phyloP scores from a whole-genome alignment of 2,797 vertebrate genomes.

The Leptoclinus maculatus region DNA sequence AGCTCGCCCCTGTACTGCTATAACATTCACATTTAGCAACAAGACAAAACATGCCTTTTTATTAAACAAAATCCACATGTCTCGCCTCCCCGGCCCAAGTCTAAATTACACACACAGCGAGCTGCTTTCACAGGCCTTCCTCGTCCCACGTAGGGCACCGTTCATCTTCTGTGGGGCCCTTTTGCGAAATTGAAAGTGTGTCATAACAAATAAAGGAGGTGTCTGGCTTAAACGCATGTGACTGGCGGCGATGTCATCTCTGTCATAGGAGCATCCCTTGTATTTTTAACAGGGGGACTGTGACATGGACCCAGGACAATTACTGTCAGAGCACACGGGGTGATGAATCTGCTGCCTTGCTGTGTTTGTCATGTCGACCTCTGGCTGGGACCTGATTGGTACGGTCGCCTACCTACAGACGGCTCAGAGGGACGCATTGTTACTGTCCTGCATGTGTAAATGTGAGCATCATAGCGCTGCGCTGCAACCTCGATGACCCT shows the following conservation, averaged over 20 bases:
- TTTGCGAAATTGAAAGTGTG: conserved; percentile 80
- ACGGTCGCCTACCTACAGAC: conserved; percentile 33
- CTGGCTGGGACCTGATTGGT: conserved; percentile 66
- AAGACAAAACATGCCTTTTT: conserved; percentile 60
- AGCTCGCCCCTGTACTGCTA: conserved; percentile 60
- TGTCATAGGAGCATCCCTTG: conserved; percentile 67
- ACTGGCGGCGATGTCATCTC: conserved; percentile 67
- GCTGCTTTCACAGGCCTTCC: conserved; percentile 29
- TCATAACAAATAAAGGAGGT: conserved; percentile 77
- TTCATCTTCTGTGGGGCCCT: conserved; percentile 61
- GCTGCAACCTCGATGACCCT: neutral
- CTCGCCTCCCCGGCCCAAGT: conserved; percentile 27
- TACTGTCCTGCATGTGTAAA: conserved; percentile 44
- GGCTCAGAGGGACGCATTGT: conserved; percentile 29
- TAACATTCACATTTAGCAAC: conserved; percentile 67
- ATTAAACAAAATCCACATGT: conserved; percentile 57
- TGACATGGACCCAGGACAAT: conserved; percentile 71
- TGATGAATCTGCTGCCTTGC: conserved; percentile 79
- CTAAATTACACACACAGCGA: conserved; percentile 54
- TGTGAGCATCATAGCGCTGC: neutral
- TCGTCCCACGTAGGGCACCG: conserved; percentile 44
- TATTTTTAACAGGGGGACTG: conserved; percentile 65
- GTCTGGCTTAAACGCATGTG: conserved; percentile 76
- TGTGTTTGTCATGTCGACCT: conserved; percentile 78
- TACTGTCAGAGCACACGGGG: conserved; percentile 71